A percentile compares a stretch with the other conserved stretches of the same genome.
These are phyloP conservation scores for Phataginus tetradactyla DNA, from an alignment of 2,797 vertebrate species.

Conservation along the genomic window DNA sequence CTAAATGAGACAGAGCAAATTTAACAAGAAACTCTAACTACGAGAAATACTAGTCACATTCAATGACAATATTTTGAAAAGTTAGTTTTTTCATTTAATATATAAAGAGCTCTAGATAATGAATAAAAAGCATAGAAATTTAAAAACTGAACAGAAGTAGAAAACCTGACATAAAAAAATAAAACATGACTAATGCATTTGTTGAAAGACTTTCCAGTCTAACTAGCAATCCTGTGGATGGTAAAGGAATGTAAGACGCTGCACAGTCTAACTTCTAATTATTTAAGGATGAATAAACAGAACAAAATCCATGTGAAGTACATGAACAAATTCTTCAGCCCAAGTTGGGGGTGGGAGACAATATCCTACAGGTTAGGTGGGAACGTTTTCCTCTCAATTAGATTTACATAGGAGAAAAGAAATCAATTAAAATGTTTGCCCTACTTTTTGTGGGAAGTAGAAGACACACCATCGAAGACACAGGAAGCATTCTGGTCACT, in stretches of 20 bases:
- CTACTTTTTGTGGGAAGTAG: background rate
- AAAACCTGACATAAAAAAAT: background rate
- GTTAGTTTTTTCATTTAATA: background rate
- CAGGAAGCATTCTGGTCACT: background rate
- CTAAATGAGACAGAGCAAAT: background rate
- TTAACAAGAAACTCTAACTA: conserved; percentile 8
- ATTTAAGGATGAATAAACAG: background rate
- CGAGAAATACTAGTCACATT: background rate
- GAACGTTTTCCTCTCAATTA: background rate
- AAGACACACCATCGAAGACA: too few species aligned
- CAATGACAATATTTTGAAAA: background rate
- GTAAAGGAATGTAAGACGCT: background rate
- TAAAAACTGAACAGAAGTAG: background rate
- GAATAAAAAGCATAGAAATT: background rate
- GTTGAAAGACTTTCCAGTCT: background rate
- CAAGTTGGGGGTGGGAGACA: background rate
- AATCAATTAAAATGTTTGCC: background rate
- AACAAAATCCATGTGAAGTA: background rate
- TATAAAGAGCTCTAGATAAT: conserved; percentile 10
- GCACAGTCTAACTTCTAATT: background rate
- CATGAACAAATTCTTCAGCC: background rate
- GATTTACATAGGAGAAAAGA: background rate
- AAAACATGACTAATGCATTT: background rate
- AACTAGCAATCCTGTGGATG: background rate
- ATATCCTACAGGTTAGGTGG: background rate